phyloP scores from a whole-genome alignment of 2,113 vertebrate genomes.

The Bos taurus region DNA sequence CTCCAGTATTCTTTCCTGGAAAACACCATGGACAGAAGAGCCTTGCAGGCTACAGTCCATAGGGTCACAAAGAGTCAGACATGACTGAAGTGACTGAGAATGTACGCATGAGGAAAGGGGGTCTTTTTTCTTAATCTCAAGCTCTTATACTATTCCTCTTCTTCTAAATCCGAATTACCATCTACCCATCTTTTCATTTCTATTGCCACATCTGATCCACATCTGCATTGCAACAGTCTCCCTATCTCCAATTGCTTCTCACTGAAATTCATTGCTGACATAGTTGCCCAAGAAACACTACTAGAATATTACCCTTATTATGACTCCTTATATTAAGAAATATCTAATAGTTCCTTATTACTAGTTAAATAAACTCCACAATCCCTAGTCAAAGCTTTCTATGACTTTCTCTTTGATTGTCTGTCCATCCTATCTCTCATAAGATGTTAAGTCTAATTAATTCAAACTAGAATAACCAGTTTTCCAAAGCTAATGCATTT shows the following conservation, averaged over 20 bases:
- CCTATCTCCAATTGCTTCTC: background rate
- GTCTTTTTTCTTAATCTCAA: background rate
- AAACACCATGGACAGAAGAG: background rate
- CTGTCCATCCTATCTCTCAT: background rate
- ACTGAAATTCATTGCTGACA: background rate
- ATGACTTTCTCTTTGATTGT: constrained; percentile 13
- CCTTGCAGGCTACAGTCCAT: background rate
- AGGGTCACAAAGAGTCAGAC: background rate
- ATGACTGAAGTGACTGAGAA: background rate
- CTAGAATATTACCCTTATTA: background rate
- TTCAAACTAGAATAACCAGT: background rate
- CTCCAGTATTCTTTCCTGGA: background rate
- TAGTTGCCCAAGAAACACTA: background rate
- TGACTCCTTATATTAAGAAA: background rate
- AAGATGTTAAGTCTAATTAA: background rate
- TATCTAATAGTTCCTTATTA: background rate
- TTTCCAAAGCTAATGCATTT: constrained; percentile 9
- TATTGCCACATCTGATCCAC: background rate
- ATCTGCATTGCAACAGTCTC: background rate
- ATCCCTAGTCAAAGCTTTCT: background rate
- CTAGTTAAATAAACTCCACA: background rate
- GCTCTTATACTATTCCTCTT: background rate
- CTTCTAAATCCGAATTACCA: background rate
- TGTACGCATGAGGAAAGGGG: background rate
- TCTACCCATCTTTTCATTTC: background rate